These are phyloP conservation scores for Limnephilus marmoratus DNA, from an alignment of 2,888 invertebrate genomes.

Conservation along the genomic window DNA sequence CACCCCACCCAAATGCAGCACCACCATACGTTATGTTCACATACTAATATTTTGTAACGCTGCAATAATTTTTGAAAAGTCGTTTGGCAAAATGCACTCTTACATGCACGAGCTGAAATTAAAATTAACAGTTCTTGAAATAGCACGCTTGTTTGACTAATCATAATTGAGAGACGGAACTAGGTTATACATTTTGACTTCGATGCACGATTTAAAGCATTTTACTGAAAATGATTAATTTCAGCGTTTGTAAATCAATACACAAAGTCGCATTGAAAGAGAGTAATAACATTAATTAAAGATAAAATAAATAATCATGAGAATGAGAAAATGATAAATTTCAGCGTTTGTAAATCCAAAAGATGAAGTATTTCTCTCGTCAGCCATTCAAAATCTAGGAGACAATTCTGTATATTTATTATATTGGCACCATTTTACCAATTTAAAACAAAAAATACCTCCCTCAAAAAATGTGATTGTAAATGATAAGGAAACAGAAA, in stretches of 20 bases:
- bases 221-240: background rate
- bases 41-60: background rate
- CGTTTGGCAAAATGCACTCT: background rate
- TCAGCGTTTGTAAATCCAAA: too few relatives aligned
- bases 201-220: background rate
- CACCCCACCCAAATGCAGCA: background rate
- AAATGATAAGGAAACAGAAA: too few relatives aligned
- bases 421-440: too few relatives aligned
- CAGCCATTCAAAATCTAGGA: too few relatives aligned
- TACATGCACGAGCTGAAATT: too few relatives aligned
- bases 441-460: too few relatives aligned
- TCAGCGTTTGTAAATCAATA: background rate
- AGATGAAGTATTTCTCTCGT: too few relatives aligned
- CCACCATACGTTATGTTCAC: background rate
- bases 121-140: background rate
- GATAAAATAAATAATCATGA: too few relatives aligned
- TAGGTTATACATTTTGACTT: background rate
- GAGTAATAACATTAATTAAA: too few relatives aligned
- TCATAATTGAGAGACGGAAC: background rate
- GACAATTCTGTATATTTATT: too few relatives aligned
- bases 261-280: background rate
- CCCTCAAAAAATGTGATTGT: too few relatives aligned
- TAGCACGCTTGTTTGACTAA: background rate
- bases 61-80: background rate
- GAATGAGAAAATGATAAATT: too few relatives aligned